Conservation (phyloP, 2,888 invertebrate species). For the Plemyria rubiginata region DNA sequence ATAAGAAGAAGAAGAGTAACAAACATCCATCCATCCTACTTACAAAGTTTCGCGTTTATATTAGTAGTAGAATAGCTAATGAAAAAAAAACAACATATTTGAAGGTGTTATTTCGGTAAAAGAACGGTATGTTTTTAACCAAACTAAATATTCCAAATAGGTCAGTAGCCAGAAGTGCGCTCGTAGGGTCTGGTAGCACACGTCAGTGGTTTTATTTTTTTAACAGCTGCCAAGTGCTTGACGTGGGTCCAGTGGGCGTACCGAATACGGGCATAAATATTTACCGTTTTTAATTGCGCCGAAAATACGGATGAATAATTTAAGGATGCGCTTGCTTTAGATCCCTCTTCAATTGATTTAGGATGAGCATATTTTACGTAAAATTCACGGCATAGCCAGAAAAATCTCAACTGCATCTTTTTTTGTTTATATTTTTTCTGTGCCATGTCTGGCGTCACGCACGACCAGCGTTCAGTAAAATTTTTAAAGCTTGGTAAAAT, state of each 20-base stretch:
- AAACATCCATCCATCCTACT: too few species aligned
- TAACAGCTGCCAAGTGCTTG: conserved; percentile 40
- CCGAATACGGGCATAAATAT: conserved; percentile 36
- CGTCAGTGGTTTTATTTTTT: conserved; percentile 41
- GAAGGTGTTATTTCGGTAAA: too few species aligned
- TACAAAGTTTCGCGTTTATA: too few species aligned
- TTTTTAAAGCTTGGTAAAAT: too few species aligned
- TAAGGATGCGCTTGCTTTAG: conserved; percentile 2
- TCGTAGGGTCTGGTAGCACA: conserved; percentile 36
- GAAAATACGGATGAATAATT: conserved; percentile 24
- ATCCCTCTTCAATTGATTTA: not conserved
- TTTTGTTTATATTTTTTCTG: too few species aligned
- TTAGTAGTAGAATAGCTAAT: too few species aligned
- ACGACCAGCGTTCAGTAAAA: too few species aligned
- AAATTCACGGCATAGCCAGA: not conserved
- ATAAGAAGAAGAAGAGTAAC: too few species aligned
- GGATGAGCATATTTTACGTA: not conserved
- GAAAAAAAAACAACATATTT: too few species aligned
- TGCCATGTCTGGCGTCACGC: too few species aligned
- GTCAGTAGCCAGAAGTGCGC: conserved; percentile 36
- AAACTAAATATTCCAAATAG: conserved; percentile 22
- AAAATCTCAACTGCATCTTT: too few species aligned
- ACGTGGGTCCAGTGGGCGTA: conserved; percentile 33
- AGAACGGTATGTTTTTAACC: not conserved
- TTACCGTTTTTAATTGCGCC: conserved; percentile 34